Base-by-base conservation (phyloP, 2,113 vertebrate genomes). In the Onychostruthus taczanowskii region DNA sequence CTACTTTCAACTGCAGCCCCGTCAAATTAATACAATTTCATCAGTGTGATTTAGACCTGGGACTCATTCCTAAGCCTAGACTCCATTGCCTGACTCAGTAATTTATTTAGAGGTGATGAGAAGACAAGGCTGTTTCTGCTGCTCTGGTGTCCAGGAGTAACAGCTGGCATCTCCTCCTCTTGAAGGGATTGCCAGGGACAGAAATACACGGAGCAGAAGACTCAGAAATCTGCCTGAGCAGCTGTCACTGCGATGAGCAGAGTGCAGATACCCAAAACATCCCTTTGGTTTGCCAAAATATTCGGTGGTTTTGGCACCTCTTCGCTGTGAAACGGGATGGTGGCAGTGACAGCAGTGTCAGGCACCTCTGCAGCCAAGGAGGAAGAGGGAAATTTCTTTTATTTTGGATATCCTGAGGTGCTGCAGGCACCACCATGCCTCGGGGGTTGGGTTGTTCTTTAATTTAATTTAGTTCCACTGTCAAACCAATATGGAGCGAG, bases 111-210 rank as follows among this genome's bases (percentile, higher is more conserved):
- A 52, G 59, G 70, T 27, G 62, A 76, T n/a, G 69, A 67, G 62
- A 69, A 94, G 87, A 87, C 81, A 93, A 93, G 93, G 68, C 59
- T 91, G 66, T 41, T 87, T 82, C 52, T 90, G 80, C 58, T 90
- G 78, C 56, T 67, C 74, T 73, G 49, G 77, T 95, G 93, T 62
- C 96, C 96, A 96, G 93, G 86, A 97, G 78, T 90, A 97, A 95
- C 97, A 98, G 96, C 97, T 98, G 98, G 96, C 92, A 96, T 97
- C 96, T 95, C 96, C 96, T 97, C 73, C 96, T 97, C 93, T 90
- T 96, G 89, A 66, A 97, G 95, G 75, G 56, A 72, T 64, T 97
- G 96, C 96, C 97, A 97, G 93, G 89, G 80, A 93, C 91, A 95
- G 96, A 92, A 97, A 96, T 81, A 81, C 26, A 37, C 30, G 28